Conservation (phyloP, 2,888 invertebrate genomes). For the Papilio gigon region DNA sequence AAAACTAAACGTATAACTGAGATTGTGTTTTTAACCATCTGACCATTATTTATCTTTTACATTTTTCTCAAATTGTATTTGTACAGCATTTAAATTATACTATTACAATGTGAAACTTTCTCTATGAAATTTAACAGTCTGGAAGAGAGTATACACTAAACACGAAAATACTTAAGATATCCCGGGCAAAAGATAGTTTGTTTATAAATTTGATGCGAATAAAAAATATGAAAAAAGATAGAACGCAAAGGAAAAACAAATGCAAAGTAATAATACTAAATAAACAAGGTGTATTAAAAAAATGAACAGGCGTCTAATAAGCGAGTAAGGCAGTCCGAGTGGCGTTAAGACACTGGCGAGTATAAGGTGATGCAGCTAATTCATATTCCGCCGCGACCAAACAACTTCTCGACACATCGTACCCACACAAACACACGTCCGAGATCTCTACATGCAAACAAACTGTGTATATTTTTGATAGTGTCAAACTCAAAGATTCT, state of each 20-base stretch:
- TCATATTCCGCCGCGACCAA: constrained; percentile 57
- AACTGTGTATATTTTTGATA: constrained; percentile 14
- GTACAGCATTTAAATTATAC: no score
- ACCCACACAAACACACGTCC: constrained; percentile 61
- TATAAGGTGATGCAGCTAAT: constrained; percentile 53
- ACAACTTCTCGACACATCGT: constrained; percentile 54
- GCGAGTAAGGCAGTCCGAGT: constrained; percentile 28
- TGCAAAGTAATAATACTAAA: constrained; percentile 4
- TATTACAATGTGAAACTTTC: no score
- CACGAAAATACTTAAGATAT: no score
- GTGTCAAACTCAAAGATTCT: neutral
- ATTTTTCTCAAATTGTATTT: no score
- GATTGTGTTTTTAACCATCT: no score
- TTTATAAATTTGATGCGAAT: no score
- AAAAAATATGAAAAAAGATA: no score
- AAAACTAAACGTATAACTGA: no score
- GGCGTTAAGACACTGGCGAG: constrained; percentile 40
- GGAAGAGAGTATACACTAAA: no score
- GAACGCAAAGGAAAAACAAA: neutral
- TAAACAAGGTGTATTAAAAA: neutral
- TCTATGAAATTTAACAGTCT: no score
- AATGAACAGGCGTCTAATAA: constrained; percentile 23
- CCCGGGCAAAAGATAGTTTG: no score
- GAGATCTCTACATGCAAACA: constrained; percentile 52
- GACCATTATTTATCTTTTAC: no score